These are phyloP conservation scores for Drosophila mulleri DNA, from an alignment of 2,888 invertebrate species.

Conservation along the genomic window DNA sequence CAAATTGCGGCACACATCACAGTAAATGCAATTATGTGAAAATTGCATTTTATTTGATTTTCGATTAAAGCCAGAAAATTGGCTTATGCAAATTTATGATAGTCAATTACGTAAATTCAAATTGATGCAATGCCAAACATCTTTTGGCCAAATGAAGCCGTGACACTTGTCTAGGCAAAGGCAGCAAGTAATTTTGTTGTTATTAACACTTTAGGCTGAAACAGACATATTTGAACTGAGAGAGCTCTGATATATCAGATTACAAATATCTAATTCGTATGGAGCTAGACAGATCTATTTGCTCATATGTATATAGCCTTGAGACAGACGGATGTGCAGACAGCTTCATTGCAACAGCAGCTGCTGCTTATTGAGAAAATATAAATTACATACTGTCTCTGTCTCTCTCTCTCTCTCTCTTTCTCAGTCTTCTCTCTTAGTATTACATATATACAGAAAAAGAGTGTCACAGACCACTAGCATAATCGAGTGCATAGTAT, in stretches of 20 bases:
- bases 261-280: not conserved
- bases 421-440: not conserved
- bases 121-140: conserved; percentile 46
- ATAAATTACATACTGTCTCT: too few species aligned
- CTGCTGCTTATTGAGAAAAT: not conserved
- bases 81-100: conserved; percentile 56
- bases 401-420: not conserved
- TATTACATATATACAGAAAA: too few species aligned
- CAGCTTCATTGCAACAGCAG: not conserved
- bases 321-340: not conserved
- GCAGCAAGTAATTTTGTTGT: not conserved
- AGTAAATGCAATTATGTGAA: conserved; percentile 67
- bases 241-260: not conserved
- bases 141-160: not conserved
- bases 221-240: not conserved
- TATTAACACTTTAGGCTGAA: not conserved
- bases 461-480: not conserved
- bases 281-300: not conserved
- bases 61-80: conserved; percentile 44
- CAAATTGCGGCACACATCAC: conserved; percentile 59
- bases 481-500: not conserved
- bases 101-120: conserved; percentile 33
- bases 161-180: not conserved
- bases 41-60: conserved; percentile 73
- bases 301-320: too few species aligned